These are phyloP conservation scores for Alauda arvensis DNA, from an alignment of 2,797 vertebrate genomes.

Conservation along the genomic window DNA sequence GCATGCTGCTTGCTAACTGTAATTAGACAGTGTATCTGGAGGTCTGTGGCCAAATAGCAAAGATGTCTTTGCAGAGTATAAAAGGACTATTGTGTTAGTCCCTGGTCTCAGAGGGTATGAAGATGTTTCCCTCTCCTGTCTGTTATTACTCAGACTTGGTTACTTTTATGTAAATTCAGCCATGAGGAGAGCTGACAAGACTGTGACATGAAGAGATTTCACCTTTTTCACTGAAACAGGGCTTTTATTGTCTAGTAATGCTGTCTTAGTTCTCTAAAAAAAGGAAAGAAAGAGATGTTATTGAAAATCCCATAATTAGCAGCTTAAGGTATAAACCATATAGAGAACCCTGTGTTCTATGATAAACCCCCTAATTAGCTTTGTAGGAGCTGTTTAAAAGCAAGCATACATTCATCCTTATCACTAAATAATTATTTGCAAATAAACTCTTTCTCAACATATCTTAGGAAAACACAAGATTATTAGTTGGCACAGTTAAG, in stretches of 20 bases:
- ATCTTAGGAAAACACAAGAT: constrained; percentile 42
- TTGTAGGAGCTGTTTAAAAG: constrained; percentile 35
- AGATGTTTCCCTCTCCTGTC: constrained; percentile 1
- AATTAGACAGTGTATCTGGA: constrained; percentile 39
- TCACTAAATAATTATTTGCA: constrained; percentile 41
- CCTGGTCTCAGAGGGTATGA: neutral
- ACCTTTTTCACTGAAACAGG: constrained; percentile 25
- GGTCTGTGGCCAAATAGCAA: neutral
- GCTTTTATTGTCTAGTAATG: constrained; percentile 18
- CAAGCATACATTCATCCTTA: constrained; percentile 20
- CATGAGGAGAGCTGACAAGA: constrained; percentile 35
- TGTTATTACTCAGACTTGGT: constrained; percentile 32
- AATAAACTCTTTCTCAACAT: constrained; percentile 40
- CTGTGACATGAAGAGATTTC: constrained; percentile 27
- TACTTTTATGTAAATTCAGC: constrained; percentile 57
- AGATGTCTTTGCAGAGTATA: constrained; percentile 33
- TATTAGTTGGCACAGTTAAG: constrained; percentile 42
- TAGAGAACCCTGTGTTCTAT: neutral
- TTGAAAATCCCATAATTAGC: constrained; percentile 20
- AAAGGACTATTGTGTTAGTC: constrained; percentile 51
- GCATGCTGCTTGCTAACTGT: constrained; percentile 30
- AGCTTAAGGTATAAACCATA: constrained; percentile 23
- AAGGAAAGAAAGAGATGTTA: constrained; percentile 25
- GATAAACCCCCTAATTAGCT: constrained; percentile 20
- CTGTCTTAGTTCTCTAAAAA: neutral